Evolutionary conservation across 2,888 invertebrate species (phyloP), one percentile per base, ranked within the genome.

Genomic region (Coleophora deauratella): DNA sequence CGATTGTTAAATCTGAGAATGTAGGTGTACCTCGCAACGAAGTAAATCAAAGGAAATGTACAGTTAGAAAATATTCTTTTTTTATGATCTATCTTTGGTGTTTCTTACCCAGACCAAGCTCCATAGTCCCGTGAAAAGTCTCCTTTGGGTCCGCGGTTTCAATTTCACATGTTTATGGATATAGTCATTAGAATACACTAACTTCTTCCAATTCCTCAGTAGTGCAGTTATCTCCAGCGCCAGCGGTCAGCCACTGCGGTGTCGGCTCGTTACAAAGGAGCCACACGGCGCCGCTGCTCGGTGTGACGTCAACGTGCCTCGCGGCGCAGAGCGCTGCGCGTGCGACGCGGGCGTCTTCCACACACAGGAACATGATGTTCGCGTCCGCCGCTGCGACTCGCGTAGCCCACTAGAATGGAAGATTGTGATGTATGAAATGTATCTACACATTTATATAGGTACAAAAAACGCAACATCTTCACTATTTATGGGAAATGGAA

Each of bases 301-400:
- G 90, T 14, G 90, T 89, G 89, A 94, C 93, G 47, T 91, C 87
- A 47, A 89, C 85, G 56, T 82, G 87, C 62, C 85, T 90, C 0
- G 94, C 96, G 63, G 93, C 93, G 66, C 96, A 97, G 88, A 97
- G 90, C 10, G 95, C 91, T 42, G 90, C 88, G 28, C 93, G 87
- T 27, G 91, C 91, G 6, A 90, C 91, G 14, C 90, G 89, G 50
- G 89, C 87, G 55, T 91, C 94, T 59, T 93, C 91, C 37, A 93
- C 90, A 64, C 93, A 93, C 7, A 93, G 92, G 50, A 94, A 93
- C 40, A 97, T 91, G 30, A 97, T 92, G 52, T 90, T 89, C 0
- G 91, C 93, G 43, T 88, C 85, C 44, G 40, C 55, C 2, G 49
- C 55, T 9, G 55, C 60, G 39, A 52, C 67, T 14, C 67, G 70